A percentile compares a stretch with the other conserved stretches of the same genome.
Evolutionary conservation across 2,113 vertebrate genomes (phyloP).

Genomic region (crab-eating macaque (Macaca fascicularis)): T2T-MFA8v1.1 NC_088380.1:95007501-95008000

Average conservation of each 20-base stretch:
- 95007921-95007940: conserved; percentile 59
- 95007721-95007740: not conserved
- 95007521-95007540: not conserved
- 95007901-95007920: conserved; percentile 46
- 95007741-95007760: conserved; percentile 2
- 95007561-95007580: not conserved
- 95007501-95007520: not conserved
- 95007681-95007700: not conserved
- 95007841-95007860: conserved; percentile 6
- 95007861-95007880: conserved; percentile 45
- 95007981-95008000: conserved; percentile 61
- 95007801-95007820: not conserved
- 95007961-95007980: conserved; percentile 55
- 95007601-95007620: conserved; percentile 9
- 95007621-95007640: not conserved
- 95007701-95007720: not conserved
- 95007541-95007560: conserved; percentile 45
- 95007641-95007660: not conserved
- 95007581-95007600: conserved; percentile 21
- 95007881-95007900: conserved; percentile 24
- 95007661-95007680: conserved; percentile 15
- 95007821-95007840: conserved; percentile 4
- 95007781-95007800: not conserved
- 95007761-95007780: not conserved
- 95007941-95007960: conserved; percentile 63